These are phyloP conservation scores for Oscheius myriophilus DNA, from an alignment of 2,888 invertebrate genomes.

Conservation along the genomic window DNA sequence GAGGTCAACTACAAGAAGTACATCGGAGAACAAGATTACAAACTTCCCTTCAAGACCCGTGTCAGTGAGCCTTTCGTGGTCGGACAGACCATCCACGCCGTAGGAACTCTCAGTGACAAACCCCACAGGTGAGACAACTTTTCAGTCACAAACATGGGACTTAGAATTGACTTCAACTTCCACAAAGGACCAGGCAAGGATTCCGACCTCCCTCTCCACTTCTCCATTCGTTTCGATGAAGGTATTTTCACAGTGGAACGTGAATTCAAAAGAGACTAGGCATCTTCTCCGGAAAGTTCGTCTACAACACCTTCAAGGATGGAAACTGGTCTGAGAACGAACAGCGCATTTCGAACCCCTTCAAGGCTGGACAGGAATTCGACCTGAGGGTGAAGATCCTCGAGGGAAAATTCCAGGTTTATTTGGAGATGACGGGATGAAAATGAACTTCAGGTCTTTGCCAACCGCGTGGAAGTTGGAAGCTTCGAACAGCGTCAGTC, in stretches of 20 bases:
- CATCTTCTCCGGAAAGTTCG: constrained; percentile 60
- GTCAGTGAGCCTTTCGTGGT: constrained; percentile 67
- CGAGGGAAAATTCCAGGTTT: constrained; percentile 64
- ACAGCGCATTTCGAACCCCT: constrained; percentile 67
- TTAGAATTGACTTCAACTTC: constrained; percentile 69
- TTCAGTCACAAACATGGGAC: constrained; percentile 1
- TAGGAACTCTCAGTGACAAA: constrained; percentile 64
- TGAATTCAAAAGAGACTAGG: background rate
- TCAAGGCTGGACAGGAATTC: constrained; percentile 64
- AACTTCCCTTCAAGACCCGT: constrained; percentile 69
- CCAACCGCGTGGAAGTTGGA: constrained; percentile 67
- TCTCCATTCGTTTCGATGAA: constrained; percentile 69
- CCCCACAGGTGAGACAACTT: constrained; percentile 60
- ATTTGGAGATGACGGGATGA: background rate
- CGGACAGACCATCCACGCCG: constrained; percentile 69
- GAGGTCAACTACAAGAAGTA: constrained; percentile 64
- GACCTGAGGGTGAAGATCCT: constrained; percentile 67
- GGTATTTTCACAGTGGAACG: constrained; percentile 32
- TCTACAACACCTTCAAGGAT: constrained; percentile 66
- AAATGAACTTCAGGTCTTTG: constrained; percentile 55
- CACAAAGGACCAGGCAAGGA: constrained; percentile 66
- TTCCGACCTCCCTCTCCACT: constrained; percentile 68
- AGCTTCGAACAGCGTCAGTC: constrained; percentile 65
- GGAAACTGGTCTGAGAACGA: constrained; percentile 69
- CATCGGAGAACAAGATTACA: constrained; percentile 65